Evolutionary conservation across 2,888 invertebrate genomes (phyloP).

Genomic region (Herminia tarsipennalis): DNA sequence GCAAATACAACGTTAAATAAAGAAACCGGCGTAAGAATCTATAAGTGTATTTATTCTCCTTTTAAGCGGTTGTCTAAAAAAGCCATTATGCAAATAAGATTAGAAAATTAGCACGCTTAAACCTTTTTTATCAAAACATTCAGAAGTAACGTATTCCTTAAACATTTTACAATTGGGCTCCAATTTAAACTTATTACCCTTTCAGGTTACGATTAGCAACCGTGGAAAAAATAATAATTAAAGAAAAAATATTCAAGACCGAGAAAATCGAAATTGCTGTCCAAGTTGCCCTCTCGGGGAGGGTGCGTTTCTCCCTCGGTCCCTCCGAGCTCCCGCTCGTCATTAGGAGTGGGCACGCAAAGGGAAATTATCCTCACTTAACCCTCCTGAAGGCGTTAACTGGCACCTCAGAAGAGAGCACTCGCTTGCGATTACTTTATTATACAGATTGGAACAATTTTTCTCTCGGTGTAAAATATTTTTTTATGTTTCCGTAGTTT

Average conservation of each 20-base stretch:
- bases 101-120: neutral
- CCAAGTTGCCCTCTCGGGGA: constrained; percentile 29
- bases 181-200: constrained; percentile 33
- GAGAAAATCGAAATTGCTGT: constrained; percentile 45
- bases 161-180: constrained; percentile 25
- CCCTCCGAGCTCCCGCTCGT: constrained; percentile 57
- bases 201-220: constrained; percentile 36
- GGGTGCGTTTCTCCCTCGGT: constrained; percentile 47
- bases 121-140: constrained; percentile 10
- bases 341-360: constrained; percentile 82
- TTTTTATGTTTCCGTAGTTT: constrained; percentile 25
- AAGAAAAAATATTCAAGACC: constrained; percentile 44
- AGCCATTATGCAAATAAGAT: neutral
- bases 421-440: constrained; percentile 80
- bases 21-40: no score
- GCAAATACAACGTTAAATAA: no score
- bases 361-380: constrained; percentile 85
- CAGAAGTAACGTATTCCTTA: constrained; percentile 9
- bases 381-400: constrained; percentile 84
- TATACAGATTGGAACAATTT: constrained; percentile 79
- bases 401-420: constrained; percentile 81
- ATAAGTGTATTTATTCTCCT: no score
- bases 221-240: constrained; percentile 36
- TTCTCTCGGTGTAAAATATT: constrained; percentile 56
- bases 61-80: no score